phyloP scores from a whole-genome alignment of 2,113 vertebrate genomes.

The Phylloscopus trochiloides region DNA sequence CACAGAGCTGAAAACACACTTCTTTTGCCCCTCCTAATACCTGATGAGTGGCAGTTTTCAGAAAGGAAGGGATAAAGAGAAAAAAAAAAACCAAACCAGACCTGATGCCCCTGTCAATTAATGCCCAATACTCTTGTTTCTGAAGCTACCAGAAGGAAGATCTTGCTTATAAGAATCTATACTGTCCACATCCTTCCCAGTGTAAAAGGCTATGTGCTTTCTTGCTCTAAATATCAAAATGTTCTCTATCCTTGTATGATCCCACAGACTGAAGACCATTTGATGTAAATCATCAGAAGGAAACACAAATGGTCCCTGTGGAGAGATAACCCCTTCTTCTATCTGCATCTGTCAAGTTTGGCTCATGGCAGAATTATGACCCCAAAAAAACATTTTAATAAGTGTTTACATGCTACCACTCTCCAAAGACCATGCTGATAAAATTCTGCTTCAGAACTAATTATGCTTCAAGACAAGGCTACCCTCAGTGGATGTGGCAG shows the following conservation, averaged over 20 bases:
- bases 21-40: not conserved
- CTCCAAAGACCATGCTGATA: slow-evolving; percentile 67
- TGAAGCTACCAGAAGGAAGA: not conserved
- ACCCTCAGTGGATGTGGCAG: not conserved
- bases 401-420: slow-evolving; percentile 68
- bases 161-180: not conserved
- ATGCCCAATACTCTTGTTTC: not conserved
- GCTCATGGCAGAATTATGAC: slow-evolving; percentile 62
- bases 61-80: not conserved
- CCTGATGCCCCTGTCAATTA: not conserved
- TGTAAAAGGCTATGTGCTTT: not conserved
- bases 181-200: not conserved
- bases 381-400: slow-evolving; percentile 73
- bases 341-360: slow-evolving; percentile 63
- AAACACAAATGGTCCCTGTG: slow-evolving; percentile 26
- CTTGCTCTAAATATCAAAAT: not conserved
- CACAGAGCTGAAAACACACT: not conserved
- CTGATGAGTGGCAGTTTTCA: not conserved
- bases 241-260: not conserved
- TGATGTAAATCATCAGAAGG: slow-evolving; percentile 41
- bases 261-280: not conserved
- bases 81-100: not conserved
- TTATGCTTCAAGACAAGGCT: slow-evolving; percentile 61
- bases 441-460: slow-evolving; percentile 68
- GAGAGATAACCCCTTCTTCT: slow-evolving; percentile 59